Percentiles rank a stretch among this genome's conserved stretches.
These are phyloP conservation scores for Mobula hypostoma DNA, from an alignment of 2,113 vertebrate genomes.

Conservation along the genomic window DNA sequence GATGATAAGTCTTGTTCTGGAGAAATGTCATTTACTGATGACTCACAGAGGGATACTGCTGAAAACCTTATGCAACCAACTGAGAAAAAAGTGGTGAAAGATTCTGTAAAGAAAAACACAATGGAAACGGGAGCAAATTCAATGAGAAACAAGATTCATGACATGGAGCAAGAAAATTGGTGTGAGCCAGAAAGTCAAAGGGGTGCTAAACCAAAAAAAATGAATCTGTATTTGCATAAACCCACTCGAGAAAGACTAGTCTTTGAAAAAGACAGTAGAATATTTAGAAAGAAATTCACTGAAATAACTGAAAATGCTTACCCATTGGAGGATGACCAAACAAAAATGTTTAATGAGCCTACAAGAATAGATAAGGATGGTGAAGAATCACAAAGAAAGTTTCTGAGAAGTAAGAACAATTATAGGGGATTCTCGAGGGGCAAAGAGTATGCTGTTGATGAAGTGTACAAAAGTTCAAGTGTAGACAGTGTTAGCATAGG, in stretches of 20 bases:
- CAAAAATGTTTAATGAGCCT: slow-evolving; percentile 54
- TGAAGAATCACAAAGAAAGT: slow-evolving; percentile 55
- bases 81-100: background rate
- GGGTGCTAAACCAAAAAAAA: slow-evolving; percentile 70
- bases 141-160: slow-evolving; percentile 50
- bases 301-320: slow-evolving; percentile 51
- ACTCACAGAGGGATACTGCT: background rate
- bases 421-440: slow-evolving; percentile 56
- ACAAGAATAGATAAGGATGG: slow-evolving; percentile 49
- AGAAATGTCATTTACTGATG: slow-evolving; percentile 38
- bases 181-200: slow-evolving; percentile 53
- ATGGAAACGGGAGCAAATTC: background rate
- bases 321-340: slow-evolving; percentile 52
- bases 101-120: background rate
- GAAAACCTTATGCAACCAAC: background rate
- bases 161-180: slow-evolving; percentile 62
- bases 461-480: slow-evolving; percentile 53
- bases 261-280: slow-evolving; percentile 54
- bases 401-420: slow-evolving; percentile 54
- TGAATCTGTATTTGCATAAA: slow-evolving; percentile 48
- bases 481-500: slow-evolving; percentile 40
- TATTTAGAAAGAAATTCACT: slow-evolving; percentile 53
- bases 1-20: slow-evolving; percentile 51
- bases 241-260: slow-evolving; percentile 56
- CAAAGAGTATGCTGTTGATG: slow-evolving; percentile 62